phyloP scores from a whole-genome alignment of 2,797 vertebrate genomes.

The Acomys russatus region DNA sequence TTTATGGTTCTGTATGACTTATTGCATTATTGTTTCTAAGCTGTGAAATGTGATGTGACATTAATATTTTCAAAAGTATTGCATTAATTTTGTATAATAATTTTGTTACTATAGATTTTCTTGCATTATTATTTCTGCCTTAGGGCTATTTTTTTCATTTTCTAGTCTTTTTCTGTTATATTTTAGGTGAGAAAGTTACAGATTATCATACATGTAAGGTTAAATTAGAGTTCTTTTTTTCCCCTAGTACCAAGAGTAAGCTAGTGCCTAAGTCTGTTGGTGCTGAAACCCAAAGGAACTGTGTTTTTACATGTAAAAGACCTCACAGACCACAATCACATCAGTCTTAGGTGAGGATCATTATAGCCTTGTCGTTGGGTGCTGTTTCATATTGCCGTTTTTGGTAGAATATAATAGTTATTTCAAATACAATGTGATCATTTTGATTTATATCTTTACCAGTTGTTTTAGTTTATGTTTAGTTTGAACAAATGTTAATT shows the following conservation, averaged over 20 bases:
- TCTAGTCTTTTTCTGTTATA: background rate
- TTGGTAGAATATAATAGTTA: background rate
- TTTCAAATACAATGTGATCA: background rate
- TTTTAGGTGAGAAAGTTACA: background rate
- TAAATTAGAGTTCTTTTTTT: background rate
- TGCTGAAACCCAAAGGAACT: background rate
- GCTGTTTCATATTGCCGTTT: too few relatives aligned
- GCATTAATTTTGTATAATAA: background rate
- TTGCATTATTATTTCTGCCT: background rate
- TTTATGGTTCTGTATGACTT: background rate
- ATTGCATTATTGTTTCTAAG: background rate
- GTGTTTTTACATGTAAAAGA: background rate
- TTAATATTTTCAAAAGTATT: background rate
- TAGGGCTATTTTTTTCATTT: background rate
- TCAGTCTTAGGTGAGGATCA: background rate
- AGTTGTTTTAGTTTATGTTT: background rate
- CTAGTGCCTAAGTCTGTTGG: background rate
- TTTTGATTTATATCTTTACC: background rate
- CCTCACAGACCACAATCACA: background rate
- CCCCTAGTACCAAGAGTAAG: rapidly evolving
- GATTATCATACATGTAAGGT: background rate
- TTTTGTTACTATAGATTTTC: background rate
- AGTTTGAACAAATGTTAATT: background rate
- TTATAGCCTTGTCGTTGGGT: too few relatives aligned
- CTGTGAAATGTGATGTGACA: too few relatives aligned